Evolutionary conservation across 2,888 invertebrate species (phyloP), one percentile per base, ranked within the genome.

Genomic region (Mythimna ferrago): DNA sequence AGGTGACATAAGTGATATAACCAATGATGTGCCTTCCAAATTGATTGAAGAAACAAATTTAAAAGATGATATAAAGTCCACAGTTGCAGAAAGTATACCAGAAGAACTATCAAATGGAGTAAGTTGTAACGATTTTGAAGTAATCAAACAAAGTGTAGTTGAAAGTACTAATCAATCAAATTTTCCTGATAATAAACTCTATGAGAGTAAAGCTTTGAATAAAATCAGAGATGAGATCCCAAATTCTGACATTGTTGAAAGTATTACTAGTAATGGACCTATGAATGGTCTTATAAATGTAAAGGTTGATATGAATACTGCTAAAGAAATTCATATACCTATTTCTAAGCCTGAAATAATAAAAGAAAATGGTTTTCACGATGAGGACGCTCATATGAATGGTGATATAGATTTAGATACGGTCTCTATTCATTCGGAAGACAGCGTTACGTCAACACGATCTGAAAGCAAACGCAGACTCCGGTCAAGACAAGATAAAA

Each of bases 401-500:
- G 75, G 83, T 44, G 88, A 89, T 56, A 77, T 84, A 77, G 84
- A 89, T 77, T 66, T 85, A 11, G 89, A 90, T 38, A 75, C 85
- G 19, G 64, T 65, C 2, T 86, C 87, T 38, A 70, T 80, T 14
- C 66, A 84, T 76, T 84, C 86, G 2, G 85, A 91, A 84, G 90
- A 89, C 51, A 91, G 90, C 32, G 63, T 73, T 11, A 56, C 61
- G 2, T 87, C 91, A 58, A 66, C 74, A 0, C 80, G 78, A 35
- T 80, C 80, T 7, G 76, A 78, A 16, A 78, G 78, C 48, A 91
- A 86, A 84, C 86, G 88, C 44, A 92, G 85, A 83, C 78, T 88
- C n/a, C 83, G 85, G 32, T 83, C 82, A 11, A 90, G 86, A 67
- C 65, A 80, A 44, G 81, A 73, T 9, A 84, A 80, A 63, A 76